These are phyloP conservation scores for Pteropus rufus DNA, from an alignment of 2,797 vertebrate species.

Conservation along the genomic window DNA sequence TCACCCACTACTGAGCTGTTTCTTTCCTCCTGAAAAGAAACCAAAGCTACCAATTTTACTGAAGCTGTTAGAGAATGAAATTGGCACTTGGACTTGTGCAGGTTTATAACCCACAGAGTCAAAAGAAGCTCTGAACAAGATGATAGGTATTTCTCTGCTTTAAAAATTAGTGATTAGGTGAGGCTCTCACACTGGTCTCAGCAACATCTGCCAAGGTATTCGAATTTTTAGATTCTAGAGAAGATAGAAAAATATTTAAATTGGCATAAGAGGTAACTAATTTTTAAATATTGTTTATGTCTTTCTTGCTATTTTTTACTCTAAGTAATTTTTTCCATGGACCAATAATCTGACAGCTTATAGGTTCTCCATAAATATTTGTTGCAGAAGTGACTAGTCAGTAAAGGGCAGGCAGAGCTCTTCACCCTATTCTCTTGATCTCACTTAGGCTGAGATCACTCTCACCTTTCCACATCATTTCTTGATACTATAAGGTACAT, in stretches of 20 bases:
- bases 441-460: neutral
- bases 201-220: neutral
- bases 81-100: neutral
- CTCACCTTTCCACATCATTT: neutral
- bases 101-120: neutral
- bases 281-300: neutral
- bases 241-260: slow-evolving; percentile 1
- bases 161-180: neutral
- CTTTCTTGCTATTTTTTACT: neutral
- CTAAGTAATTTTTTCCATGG: neutral
- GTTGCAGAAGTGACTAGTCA: neutral
- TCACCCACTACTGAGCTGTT: neutral
- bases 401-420: neutral
- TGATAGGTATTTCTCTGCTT: neutral
- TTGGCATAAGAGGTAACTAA: neutral
- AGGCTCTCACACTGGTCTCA: neutral
- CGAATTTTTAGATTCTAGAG: neutral
- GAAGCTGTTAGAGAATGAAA: neutral
- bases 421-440: neutral
- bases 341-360: neutral
- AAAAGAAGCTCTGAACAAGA: neutral
- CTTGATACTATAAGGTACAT: neutral
- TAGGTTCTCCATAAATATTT: neutral
- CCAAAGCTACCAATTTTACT: neutral
- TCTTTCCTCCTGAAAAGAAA: neutral